Evolutionary conservation across 2,797 vertebrate species (phyloP).

Genomic region (Pagetopsis macropterus): DNA sequence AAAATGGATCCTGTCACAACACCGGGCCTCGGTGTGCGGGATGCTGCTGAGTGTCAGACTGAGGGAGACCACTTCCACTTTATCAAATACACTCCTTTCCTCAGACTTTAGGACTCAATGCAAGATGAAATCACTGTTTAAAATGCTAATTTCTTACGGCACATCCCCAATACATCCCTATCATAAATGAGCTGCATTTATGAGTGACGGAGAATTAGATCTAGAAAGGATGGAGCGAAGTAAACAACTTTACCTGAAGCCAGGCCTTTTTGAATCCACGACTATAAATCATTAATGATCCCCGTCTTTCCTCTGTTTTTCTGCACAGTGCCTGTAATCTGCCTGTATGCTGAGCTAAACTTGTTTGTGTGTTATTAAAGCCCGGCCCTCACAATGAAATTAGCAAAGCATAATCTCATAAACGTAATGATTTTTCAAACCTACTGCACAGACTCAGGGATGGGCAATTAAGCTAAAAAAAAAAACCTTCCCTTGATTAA

Average conservation of each 20-base stretch:
- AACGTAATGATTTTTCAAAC: conserved; percentile 60
- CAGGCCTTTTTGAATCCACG: conserved; percentile 55
- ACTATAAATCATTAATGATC: conserved; percentile 66
- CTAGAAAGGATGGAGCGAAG: conserved; percentile 35
- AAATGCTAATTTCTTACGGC: conserved; percentile 53
- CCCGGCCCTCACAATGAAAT: conserved; percentile 52
- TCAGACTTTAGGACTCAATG: conserved; percentile 47
- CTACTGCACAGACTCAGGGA: conserved; percentile 30
- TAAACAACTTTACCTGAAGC: conserved; percentile 61
- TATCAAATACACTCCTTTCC: conserved; percentile 57
- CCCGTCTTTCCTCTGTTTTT: conserved; percentile 8
- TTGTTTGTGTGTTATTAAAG: conserved; percentile 50
- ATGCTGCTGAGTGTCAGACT: conserved; percentile 64
- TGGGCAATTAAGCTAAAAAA: conserved; percentile 55
- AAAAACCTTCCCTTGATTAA: conserved; percentile 54
- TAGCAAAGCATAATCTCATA: conserved; percentile 56
- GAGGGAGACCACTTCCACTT: conserved; percentile 63
- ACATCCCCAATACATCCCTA: conserved; percentile 24
- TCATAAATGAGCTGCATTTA: conserved; percentile 27
- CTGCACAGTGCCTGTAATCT: conserved; percentile 56
- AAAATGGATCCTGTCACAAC: conserved; percentile 82
- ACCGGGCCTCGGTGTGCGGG: conserved; percentile 57
- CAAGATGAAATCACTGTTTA: conserved; percentile 64
- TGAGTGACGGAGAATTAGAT: conserved; percentile 59
- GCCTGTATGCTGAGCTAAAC: conserved; percentile 67